Evolutionary conservation across 2,797 vertebrate genomes (phyloP), one percentile per base, ranked within the genome.

Genomic region (Molossus alvarezi): DNA sequence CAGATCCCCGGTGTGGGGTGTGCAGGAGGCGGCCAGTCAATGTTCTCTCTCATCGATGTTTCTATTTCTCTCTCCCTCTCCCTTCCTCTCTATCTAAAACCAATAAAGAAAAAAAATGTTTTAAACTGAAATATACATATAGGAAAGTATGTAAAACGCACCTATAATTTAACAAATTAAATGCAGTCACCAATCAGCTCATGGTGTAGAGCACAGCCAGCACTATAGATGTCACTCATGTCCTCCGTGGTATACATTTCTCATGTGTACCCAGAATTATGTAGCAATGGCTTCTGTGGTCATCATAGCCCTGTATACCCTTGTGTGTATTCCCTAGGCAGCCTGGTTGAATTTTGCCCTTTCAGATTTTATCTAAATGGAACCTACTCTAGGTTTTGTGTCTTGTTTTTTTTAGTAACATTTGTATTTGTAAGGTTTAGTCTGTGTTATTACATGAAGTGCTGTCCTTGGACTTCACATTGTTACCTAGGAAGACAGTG

Each of bases 201-300:
- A 6, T 29, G 25, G 33, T 17, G 37, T 21, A 41, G 72, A 18
- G 53, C 27, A 5, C 1, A 1, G 53, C 53, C 11, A 21, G 75
- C 58, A 45, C 27, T 10, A 1, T 12, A 33, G 81, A 6, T 23
- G 0, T 9, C 20, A 11, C 45, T 21, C 8, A 0, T 6, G 12
- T 62, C 1, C 23, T 17, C 60, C 14, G 27, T 12, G 41, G 69
- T 58, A 15, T 10, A 1, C 29, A 6, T 13, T 21, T 57, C 25
- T 33, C 41, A 11, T 0, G 5, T 18, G 0, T 3, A 25, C 45
- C 58, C 11, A n/a, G 69, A 7, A 15, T 5, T 14, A 4, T 25
- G 12, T 77, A 58, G 37, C 29, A 0, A 1, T 8, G 45, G 33
- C 20, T 6, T 8, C 17, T 29, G 53, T 65, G 23, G 27, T 55